A percentile compares a stretch with the other conserved stretches of the same genome.
phyloP scores from a whole-genome alignment of 1,140 invertebrate genomes.

The Drosophila arawakana region DNA sequence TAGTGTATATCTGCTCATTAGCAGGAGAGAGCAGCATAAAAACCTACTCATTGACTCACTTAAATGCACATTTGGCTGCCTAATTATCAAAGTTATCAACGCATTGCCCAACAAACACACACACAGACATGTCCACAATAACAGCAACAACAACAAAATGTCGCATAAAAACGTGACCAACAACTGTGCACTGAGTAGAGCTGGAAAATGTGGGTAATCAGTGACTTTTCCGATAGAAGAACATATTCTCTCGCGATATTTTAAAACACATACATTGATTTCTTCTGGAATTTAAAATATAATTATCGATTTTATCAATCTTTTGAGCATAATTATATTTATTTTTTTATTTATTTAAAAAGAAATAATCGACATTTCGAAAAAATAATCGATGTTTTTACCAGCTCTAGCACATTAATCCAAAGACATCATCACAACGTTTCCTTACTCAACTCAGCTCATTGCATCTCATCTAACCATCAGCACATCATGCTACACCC shows the following conservation, averaged over 20 bases:
- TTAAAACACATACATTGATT: too few species aligned
- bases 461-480: slow-evolving; percentile 43
- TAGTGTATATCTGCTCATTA: slow-evolving; percentile 19
- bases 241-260: too few species aligned
- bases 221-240: too few species aligned
- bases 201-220: too few species aligned
- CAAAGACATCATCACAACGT: slow-evolving; percentile 10
- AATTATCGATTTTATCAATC: too few species aligned
- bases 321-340: too few species aligned
- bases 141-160: slow-evolving; percentile 30
- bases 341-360: too few species aligned
- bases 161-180: slow-evolving; percentile 72
- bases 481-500: slow-evolving; percentile 41
- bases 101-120: slow-evolving; percentile 38
- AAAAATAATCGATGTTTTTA: too few species aligned
- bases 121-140: slow-evolving; percentile 1
- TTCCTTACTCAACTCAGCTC: slow-evolving; percentile 30
- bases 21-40: slow-evolving; percentile 23
- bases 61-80: slow-evolving; percentile 67
- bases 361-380: too few species aligned
- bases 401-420: slow-evolving; percentile 6
- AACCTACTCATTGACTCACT: slow-evolving; percentile 38
- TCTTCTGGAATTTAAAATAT: too few species aligned
- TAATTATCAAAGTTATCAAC: slow-evolving; percentile 71
- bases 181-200: slow-evolving; percentile 36